These are phyloP conservation scores for Anabacerthia variegaticeps DNA, from an alignment of 2,797 vertebrate species.

Conservation along the genomic window DNA sequence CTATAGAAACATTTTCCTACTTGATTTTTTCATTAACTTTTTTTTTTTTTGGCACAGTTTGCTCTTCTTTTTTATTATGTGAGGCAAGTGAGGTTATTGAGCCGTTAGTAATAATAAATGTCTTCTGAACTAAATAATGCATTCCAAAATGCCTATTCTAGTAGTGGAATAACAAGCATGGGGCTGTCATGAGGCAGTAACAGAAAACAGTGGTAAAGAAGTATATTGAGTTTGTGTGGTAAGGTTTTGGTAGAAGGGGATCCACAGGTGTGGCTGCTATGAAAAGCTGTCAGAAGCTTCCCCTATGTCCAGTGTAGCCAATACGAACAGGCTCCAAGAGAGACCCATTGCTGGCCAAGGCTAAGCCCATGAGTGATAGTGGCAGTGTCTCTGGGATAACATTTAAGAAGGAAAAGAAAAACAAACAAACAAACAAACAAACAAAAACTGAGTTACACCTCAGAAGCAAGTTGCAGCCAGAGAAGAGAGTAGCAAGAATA, in stretches of 20 bases:
- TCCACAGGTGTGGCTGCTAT: background rate
- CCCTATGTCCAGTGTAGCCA: background rate
- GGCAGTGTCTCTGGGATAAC: background rate
- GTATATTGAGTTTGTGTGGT: background rate
- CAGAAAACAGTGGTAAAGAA: background rate
- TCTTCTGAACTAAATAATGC: background rate
- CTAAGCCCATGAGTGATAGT: rapidly evolving
- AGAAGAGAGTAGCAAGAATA: background rate
- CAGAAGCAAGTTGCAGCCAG: too few relatives aligned
- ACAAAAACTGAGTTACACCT: too few relatives aligned
- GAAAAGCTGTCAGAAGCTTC: background rate
- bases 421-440: too few relatives aligned
- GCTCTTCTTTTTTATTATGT: rapidly evolving
- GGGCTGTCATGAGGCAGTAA: background rate
- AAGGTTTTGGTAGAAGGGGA: background rate
- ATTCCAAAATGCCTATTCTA: background rate
- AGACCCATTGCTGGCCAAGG: background rate
- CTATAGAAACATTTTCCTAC: background rate
- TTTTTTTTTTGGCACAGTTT: background rate
- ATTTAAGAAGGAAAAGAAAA: background rate
- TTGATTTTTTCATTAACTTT: background rate
- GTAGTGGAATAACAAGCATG: background rate
- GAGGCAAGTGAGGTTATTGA: background rate
- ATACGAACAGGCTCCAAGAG: background rate
- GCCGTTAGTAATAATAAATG: background rate